A percentile compares a stretch with the other conserved stretches of the same genome.
Conservation (phyloP, 2,888 invertebrate species). For the Bugulina stolonifera region DNA sequence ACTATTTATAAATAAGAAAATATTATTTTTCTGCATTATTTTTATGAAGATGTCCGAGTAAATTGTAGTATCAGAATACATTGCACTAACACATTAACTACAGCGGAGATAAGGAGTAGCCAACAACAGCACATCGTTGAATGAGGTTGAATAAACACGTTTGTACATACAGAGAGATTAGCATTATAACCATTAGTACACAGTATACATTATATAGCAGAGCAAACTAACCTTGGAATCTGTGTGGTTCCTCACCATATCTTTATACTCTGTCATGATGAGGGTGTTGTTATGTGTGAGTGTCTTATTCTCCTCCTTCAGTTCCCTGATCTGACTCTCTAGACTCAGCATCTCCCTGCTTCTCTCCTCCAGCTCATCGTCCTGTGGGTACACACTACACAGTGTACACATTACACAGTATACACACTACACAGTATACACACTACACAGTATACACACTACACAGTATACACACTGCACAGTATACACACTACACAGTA, state of each 20-base stretch:
- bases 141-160: no score
- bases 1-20: no score
- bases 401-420: background rate
- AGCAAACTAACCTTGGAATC: background rate
- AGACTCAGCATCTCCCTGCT: background rate
- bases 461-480: background rate
- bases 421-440: background rate
- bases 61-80: no score
- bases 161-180: no score
- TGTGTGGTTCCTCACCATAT: background rate
- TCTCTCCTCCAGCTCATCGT: slow-evolving; percentile 23
- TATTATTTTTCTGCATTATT: no score
- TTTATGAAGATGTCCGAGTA: no score
- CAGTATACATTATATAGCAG: background rate
- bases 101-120: no score
- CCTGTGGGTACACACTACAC: background rate
- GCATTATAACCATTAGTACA: background rate
- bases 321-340: background rate
- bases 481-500: background rate
- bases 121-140: no score
- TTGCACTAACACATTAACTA: no score
- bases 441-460: background rate
- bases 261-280: background rate
- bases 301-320: background rate
- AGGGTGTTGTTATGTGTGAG: background rate